Percentiles rank a stretch among this genome's conserved stretches.
Evolutionary conservation across 2,113 vertebrate genomes (phyloP).

Genomic region (Sceloporus tristichus): DNA sequence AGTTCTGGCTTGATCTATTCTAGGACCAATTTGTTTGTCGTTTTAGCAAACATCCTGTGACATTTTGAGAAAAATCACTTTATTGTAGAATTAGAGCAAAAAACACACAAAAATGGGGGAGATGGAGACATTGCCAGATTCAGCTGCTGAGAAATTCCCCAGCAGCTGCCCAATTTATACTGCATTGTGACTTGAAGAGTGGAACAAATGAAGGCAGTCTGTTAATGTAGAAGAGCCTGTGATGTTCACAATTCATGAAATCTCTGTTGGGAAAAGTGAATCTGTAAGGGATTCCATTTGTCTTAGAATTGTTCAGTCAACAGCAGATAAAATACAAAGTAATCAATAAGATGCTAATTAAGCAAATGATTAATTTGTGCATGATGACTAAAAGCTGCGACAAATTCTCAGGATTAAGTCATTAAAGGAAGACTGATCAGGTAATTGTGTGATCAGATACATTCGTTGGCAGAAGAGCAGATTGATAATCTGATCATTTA

Average conservation of each 20-base stretch:
- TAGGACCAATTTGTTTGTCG: too few relatives aligned
- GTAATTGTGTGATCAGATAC: constrained; percentile 21
- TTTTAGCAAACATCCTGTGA: too few relatives aligned
- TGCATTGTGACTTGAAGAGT: too few relatives aligned
- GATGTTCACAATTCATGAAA: background rate
- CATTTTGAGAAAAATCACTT: too few relatives aligned
- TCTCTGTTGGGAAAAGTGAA: background rate
- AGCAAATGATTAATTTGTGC: constrained; percentile 5
- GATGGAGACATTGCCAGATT: too few relatives aligned
- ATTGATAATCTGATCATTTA: constrained; percentile 16
- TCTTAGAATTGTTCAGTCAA: constrained; percentile 35
- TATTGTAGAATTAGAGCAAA: too few relatives aligned
- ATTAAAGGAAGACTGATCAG: constrained; percentile 5
- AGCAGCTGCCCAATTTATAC: background rate
- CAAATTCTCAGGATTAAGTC: constrained; percentile 8
- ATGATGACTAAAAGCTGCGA: constrained; percentile 41
- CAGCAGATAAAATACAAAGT: background rate
- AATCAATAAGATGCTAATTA: background rate
- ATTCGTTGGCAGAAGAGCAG: constrained; percentile 16
- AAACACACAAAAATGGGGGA: too few relatives aligned
- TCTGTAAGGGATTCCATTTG: background rate
- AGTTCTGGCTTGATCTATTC: too few relatives aligned
- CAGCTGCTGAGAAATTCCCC: background rate
- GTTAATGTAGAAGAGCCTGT: background rate
- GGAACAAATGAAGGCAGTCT: background rate